phyloP scores from a whole-genome alignment of 2,113 vertebrate species.

The Copsychus sechellarum region DNA sequence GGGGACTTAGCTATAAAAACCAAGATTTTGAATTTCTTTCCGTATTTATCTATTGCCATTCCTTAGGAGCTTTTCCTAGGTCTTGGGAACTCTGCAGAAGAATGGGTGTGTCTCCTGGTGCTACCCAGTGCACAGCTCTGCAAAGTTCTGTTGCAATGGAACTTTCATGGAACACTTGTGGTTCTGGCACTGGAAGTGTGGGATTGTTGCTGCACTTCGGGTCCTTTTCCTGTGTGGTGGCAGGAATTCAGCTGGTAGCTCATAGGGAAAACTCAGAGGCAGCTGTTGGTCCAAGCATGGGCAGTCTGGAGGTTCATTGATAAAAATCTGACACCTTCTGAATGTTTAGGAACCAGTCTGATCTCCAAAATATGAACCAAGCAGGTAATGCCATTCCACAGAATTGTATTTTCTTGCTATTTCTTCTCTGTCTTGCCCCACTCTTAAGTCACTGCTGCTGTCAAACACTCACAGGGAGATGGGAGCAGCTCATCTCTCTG shows the following conservation, averaged over 20 bases:
- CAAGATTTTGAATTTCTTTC: background rate
- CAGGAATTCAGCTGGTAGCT: background rate
- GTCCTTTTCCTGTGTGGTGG: background rate
- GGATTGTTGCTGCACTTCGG: background rate
- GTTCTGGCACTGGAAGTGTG: background rate
- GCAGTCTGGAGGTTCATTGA: background rate
- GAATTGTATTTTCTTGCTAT: background rate
- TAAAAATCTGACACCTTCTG: background rate
- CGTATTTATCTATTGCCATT: background rate
- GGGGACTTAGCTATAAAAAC: background rate
- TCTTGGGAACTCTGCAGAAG: background rate
- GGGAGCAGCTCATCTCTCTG: background rate
- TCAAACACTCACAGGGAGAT: background rate
- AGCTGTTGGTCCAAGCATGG: background rate
- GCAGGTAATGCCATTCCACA: background rate
- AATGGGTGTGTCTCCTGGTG: background rate
- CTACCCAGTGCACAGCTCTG: background rate
- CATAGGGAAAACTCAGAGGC: background rate
- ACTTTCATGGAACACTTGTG: fast-evolving
- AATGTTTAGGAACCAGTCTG: background rate
- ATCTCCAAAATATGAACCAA: background rate
- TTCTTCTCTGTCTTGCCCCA: background rate
- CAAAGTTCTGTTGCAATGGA: background rate
- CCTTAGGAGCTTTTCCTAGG: background rate
- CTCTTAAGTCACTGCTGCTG: background rate